These are phyloP conservation scores for Meteorus sp. DNA, from an alignment of 1,140 invertebrate genomes.

Conservation along the genomic window DNA sequence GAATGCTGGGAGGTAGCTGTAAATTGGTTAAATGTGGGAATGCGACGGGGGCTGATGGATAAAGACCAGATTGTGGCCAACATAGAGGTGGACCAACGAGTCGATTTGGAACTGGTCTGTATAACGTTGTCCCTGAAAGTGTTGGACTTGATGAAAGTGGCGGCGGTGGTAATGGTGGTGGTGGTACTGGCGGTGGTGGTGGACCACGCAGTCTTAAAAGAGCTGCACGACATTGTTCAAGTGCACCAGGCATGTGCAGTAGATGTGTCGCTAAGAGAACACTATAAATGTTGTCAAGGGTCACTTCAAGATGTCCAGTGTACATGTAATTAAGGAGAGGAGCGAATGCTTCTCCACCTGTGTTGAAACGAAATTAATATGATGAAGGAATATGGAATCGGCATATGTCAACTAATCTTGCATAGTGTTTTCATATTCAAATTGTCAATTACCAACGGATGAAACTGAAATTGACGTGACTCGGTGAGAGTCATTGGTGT, in stretches of 20 bases:
- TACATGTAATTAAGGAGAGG: conserved; percentile 77
- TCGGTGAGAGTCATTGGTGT: conserved; percentile 28
- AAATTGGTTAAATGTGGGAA: conserved; percentile 44
- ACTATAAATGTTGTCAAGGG: conserved; percentile 72
- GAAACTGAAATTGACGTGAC: conserved; percentile 51
- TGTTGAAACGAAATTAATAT: too few relatives aligned
- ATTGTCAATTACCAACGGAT: conserved; percentile 51
- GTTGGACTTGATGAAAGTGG: conserved; percentile 40
- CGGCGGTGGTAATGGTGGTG: conserved; percentile 51
- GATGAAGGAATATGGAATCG: too few relatives aligned
- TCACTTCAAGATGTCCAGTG: conserved; percentile 72
- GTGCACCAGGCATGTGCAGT: conserved; percentile 73
- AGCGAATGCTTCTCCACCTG: conserved; percentile 69
- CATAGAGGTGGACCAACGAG: conserved; percentile 47
- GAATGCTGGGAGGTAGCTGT: conserved; percentile 39
- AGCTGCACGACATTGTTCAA: conserved; percentile 67
- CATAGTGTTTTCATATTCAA: too few relatives aligned
- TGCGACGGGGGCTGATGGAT: conserved; percentile 35
- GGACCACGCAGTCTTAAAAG: conserved; percentile 50
- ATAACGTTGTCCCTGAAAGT: conserved; percentile 37
- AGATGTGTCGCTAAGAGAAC: conserved; percentile 74
- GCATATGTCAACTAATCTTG: too few relatives aligned
- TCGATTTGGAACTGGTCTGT: conserved; percentile 52
- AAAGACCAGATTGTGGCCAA: conserved; percentile 44
- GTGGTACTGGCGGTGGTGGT: conserved; percentile 51